Percentiles rank a stretch among this genome's conserved stretches.
phyloP scores from a whole-genome alignment of 1,140 invertebrate genomes.

The Drosophila guanche region DNA sequence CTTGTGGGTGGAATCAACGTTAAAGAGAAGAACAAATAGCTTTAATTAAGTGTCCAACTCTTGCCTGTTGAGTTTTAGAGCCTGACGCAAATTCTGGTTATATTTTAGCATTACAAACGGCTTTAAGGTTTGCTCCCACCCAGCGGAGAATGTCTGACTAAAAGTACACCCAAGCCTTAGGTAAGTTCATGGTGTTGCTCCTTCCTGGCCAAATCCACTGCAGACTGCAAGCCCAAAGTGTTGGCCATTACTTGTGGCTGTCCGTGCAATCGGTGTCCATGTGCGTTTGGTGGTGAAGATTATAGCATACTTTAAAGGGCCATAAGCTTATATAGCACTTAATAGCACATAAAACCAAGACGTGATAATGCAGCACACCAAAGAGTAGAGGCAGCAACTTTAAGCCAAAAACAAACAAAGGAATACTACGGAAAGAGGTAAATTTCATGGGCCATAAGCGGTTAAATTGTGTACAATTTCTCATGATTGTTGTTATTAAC shows the following conservation, averaged over 20 bases:
- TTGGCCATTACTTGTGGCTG: conserved; percentile 28
- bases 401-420: conserved; percentile 27
- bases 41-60: neutral
- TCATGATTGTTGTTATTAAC: conserved; percentile 44
- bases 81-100: conserved; percentile 40
- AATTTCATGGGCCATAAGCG: conserved; percentile 30
- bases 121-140: conserved; percentile 33
- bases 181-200: conserved; percentile 50
- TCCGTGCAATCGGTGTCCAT: conserved; percentile 1
- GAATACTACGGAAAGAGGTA: neutral
- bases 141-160: conserved; percentile 6
- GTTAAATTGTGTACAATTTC: conserved; percentile 26
- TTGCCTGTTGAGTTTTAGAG: neutral
- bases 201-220: conserved; percentile 30
- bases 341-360: conserved; percentile 77
- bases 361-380: conserved; percentile 78
- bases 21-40: neutral
- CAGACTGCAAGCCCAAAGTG: conserved; percentile 56
- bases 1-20: too few species aligned
- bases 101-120: conserved; percentile 45
- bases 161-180: conserved; percentile 20
- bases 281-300: conserved; percentile 42
- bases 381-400: conserved; percentile 60
- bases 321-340: conserved; percentile 76
- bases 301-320: conserved; percentile 75